Percentiles rank a stretch among this genome's conserved stretches.
Evolutionary conservation across 2,113 vertebrate genomes (phyloP).

Genomic region (Macroglossus sobrinus): DNA sequence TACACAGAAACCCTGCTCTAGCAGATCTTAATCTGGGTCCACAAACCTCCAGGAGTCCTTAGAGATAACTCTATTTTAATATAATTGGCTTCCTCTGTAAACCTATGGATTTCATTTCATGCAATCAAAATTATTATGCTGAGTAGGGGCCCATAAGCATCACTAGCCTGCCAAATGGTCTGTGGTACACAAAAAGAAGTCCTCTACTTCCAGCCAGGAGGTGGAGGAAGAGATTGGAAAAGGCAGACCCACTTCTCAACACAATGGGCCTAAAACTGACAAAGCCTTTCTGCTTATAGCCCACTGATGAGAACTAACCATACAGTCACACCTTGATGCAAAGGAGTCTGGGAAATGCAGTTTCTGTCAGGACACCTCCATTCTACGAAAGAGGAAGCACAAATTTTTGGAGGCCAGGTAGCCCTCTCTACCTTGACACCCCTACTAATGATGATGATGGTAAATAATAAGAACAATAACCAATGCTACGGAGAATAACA

Average conservation of each 20-base stretch:
- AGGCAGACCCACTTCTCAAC: not conserved
- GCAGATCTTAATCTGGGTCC: not conserved
- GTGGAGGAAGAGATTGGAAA: not conserved
- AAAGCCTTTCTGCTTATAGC: not conserved
- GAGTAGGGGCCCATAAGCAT: not conserved
- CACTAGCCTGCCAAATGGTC: not conserved
- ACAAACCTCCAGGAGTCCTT: not conserved
- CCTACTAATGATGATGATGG: not conserved
- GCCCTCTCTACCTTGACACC: not conserved
- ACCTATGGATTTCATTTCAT: not conserved
- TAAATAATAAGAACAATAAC: not conserved
- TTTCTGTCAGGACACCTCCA: not conserved
- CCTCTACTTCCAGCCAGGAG: not conserved
- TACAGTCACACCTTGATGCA: not conserved
- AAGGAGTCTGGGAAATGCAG: not conserved
- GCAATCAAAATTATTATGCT: not conserved
- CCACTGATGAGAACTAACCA: not conserved
- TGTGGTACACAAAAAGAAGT: not conserved
- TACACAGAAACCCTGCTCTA: not conserved
- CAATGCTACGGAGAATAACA: not conserved
- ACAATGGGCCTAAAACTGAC: not conserved
- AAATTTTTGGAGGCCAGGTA: not conserved
- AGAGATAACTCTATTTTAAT: not conserved
- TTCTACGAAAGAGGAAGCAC: not conserved
- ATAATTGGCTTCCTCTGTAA: not conserved